A percentile compares a stretch with the other conserved stretches of the same genome.
Evolutionary conservation across 2,888 invertebrate genomes (phyloP).

Genomic region (Eupithecia subumbrata): DNA sequence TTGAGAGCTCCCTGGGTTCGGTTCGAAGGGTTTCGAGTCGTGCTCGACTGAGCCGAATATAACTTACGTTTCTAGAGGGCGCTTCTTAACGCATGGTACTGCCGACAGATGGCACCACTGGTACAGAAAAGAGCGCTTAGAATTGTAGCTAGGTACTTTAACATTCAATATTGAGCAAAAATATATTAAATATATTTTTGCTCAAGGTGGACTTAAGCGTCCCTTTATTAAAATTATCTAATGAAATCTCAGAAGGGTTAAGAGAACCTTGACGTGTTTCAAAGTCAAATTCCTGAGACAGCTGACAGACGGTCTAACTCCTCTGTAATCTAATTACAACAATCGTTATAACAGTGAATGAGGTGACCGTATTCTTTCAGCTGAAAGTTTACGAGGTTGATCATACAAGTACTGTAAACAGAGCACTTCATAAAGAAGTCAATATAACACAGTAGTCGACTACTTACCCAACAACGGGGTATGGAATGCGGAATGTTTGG

Average conservation of each 20-base stretch:
- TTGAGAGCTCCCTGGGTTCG: constrained; percentile 10
- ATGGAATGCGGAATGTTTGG: constrained; percentile 78
- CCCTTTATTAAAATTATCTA: not conserved
- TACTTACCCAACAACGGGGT: constrained; percentile 41
- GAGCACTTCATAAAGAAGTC: constrained; percentile 33
- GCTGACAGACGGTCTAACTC: not conserved
- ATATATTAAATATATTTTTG: no score
- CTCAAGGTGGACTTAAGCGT: not conserved
- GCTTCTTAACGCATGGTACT: constrained; percentile 16
- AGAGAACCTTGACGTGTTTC: not conserved
- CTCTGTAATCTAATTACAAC: no score
- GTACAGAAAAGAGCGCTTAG: constrained; percentile 10
- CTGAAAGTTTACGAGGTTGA: constrained; percentile 24
- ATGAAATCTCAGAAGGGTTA: not conserved
- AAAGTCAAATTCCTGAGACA: not conserved
- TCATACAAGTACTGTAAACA: constrained; percentile 25
- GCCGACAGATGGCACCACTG: constrained; percentile 38
- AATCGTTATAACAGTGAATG: constrained; percentile 3
- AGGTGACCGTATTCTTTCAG: constrained; percentile 7
- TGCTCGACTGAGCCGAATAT: not conserved
- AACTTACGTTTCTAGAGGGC: constrained; percentile 24
- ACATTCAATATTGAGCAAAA: no score
- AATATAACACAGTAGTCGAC: constrained; percentile 38
- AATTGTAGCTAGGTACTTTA: not conserved
- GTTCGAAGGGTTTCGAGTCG: constrained; percentile 12